Conservation (phyloP, 1,140 invertebrate species). For the Probaryconus sp. region DNA sequence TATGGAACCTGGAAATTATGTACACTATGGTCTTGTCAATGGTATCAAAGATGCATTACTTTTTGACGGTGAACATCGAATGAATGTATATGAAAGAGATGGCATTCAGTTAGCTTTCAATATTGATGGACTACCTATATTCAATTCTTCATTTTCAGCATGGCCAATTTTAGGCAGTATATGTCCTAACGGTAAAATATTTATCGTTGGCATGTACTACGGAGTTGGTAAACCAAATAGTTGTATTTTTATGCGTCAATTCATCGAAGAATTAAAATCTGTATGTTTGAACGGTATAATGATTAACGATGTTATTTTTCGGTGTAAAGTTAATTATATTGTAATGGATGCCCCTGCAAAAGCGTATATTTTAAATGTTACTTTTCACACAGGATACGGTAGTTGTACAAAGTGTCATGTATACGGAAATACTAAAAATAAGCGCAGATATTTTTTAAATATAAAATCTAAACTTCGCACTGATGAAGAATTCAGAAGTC, state of each 20-base stretch:
- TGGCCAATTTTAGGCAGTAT: constrained; percentile 63
- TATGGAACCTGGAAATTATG: constrained; percentile 29
- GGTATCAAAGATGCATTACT: constrained; percentile 22
- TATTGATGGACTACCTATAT: constrained; percentile 55
- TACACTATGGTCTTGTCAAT: constrained; percentile 32
- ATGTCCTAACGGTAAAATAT: constrained; percentile 26
- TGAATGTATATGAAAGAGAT: background rate
- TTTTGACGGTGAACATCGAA: constrained; percentile 1
- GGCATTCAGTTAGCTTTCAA: constrained; percentile 31
- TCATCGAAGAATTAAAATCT: constrained; percentile 46
- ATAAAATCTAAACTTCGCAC: constrained; percentile 12
- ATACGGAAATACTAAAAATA: constrained; percentile 30
- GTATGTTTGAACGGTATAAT: constrained; percentile 35
- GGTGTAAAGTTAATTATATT: constrained; percentile 39
- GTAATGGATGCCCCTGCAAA: constrained; percentile 50
- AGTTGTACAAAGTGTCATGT: constrained; percentile 56
- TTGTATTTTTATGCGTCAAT: constrained; percentile 40
- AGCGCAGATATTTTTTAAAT: constrained; percentile 31
- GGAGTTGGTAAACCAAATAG: constrained; percentile 48
- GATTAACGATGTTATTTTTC: constrained; percentile 18
- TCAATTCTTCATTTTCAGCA: constrained; percentile 31
- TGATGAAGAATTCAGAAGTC: constrained; percentile 34
- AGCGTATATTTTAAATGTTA: constrained; percentile 50
- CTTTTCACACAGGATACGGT: constrained; percentile 41
- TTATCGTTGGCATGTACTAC: constrained; percentile 52